A percentile compares a stretch with the other conserved stretches of the same genome.
These are phyloP conservation scores for Alviniconcha marisindica DNA, from an alignment of 1,140 invertebrate genomes.

Conservation along the genomic window DNA sequence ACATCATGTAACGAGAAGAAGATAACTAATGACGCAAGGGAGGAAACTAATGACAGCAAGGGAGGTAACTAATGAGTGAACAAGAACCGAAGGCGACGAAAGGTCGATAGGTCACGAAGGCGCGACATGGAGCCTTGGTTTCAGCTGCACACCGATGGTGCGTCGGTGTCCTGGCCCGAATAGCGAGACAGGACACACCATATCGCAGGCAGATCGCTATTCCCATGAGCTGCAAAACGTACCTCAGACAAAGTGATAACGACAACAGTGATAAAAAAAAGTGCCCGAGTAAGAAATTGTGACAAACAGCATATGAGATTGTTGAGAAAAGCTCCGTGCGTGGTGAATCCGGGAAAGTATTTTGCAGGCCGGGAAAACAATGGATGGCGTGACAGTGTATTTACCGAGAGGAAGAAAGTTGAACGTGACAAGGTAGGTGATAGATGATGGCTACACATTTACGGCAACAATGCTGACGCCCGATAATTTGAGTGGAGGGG, in stretches of 20 bases:
- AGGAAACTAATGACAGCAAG: conserved; percentile 19
- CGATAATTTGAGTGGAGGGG: background rate
- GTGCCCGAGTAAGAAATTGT: too few relatives aligned
- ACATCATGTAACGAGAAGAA: conserved; percentile 4
- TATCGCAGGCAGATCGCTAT: too few relatives aligned
- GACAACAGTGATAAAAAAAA: background rate
- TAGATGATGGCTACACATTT: background rate
- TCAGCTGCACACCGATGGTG: too few relatives aligned
- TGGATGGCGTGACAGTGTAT: background rate
- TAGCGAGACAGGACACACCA: too few relatives aligned
- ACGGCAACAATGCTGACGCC: background rate
- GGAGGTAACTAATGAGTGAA: conserved; percentile 34
- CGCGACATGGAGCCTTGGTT: background rate
- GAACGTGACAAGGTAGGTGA: background rate
- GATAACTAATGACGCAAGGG: conserved; percentile 34
- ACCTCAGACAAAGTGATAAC: too few relatives aligned
- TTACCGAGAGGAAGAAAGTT: background rate
- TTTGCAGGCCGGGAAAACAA: background rate
- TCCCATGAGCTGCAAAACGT: too few relatives aligned
- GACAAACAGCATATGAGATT: too few relatives aligned
- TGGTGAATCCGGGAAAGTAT: too few relatives aligned
- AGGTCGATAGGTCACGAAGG: background rate
- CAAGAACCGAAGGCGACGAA: conserved; percentile 8
- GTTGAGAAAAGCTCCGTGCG: too few relatives aligned
- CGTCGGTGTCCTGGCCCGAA: too few relatives aligned